phyloP scores from a whole-genome alignment of 2,888 invertebrate species.

The Diaperis boleti region DNA sequence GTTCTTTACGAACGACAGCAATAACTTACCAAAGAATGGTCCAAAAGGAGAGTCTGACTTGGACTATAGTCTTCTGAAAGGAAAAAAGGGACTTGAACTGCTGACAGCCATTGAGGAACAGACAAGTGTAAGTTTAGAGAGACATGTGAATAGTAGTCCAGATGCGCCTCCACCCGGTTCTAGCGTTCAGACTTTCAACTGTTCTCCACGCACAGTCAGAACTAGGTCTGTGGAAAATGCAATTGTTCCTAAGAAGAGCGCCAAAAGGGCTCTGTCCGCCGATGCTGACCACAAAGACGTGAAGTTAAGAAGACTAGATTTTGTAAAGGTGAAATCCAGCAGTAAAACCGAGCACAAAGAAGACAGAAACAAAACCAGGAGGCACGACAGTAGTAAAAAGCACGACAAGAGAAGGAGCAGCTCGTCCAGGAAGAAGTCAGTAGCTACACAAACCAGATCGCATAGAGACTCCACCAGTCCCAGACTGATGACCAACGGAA shows the following conservation, averaged over 20 bases:
- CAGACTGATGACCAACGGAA: conserved; percentile 59
- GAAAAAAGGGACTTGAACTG: conserved; percentile 59
- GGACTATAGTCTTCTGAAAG: conserved; percentile 57
- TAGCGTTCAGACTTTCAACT: conserved; percentile 4
- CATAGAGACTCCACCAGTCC: conserved; percentile 17
- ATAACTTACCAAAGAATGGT: conserved; percentile 50
- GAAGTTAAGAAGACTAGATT: conserved; percentile 54
- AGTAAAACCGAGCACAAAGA: conserved; percentile 49
- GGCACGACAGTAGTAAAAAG: conserved; percentile 42
- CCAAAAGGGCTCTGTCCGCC: conserved; percentile 59
- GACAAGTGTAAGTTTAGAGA: conserved; percentile 43
- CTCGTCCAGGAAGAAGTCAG: conserved; percentile 35
- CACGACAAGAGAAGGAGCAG: conserved; percentile 49
- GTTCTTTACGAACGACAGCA: conserved; percentile 41
- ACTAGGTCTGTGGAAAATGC: conserved; percentile 59
- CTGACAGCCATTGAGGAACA: conserved; percentile 60
- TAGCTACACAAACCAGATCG: conserved; percentile 38
- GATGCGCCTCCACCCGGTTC: background rate
- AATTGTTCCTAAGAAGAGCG: conserved; percentile 50
- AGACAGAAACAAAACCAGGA: conserved; percentile 46
- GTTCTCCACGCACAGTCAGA: conserved; percentile 55
- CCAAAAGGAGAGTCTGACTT: conserved; percentile 54
- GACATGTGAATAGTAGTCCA: too few relatives aligned
- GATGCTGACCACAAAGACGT: conserved; percentile 51
- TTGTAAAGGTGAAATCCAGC: conserved; percentile 47